phyloP scores from a whole-genome alignment of 2,888 invertebrate genomes.

The Drosophila mayaguana region DNA sequence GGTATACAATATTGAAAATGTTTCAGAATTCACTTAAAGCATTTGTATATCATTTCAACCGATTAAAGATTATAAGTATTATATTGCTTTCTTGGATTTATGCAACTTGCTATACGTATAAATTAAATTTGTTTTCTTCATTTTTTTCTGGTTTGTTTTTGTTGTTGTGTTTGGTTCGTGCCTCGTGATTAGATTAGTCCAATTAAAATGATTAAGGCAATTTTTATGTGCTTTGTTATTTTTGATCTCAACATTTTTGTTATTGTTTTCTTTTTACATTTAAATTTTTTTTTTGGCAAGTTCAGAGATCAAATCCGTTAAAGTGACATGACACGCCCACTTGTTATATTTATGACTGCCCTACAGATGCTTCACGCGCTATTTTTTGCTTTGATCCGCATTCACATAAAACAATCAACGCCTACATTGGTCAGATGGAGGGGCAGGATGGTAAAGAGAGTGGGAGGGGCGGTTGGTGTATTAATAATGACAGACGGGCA shows the following conservation, averaged over 20 bases:
- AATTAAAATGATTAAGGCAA: conserved; percentile 57
- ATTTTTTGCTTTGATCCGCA: conserved; percentile 53
- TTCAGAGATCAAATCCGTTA: conserved; percentile 70
- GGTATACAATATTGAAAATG: conserved; percentile 10
- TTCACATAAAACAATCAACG: conserved; percentile 67
- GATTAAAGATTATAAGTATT: conserved; percentile 39
- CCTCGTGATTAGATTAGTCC: conserved; percentile 65
- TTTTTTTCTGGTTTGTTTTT: background rate
- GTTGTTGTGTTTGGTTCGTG: conserved; percentile 8
- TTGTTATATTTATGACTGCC: conserved; percentile 27
- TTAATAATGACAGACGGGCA: conserved; percentile 43
- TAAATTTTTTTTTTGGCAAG: conserved; percentile 42
- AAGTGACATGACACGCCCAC: conserved; percentile 45
- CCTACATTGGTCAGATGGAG: conserved; percentile 15
- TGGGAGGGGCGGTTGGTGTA: conserved; percentile 27
- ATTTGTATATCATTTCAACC: conserved; percentile 41
- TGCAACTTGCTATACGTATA: conserved; percentile 5
- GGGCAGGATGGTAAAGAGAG: background rate
- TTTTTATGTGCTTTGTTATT: conserved; percentile 26
- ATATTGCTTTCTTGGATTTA: conserved; percentile 30
- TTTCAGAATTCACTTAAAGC: conserved; percentile 25
- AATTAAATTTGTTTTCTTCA: background rate
- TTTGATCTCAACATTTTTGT: conserved; percentile 15
- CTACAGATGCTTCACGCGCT: conserved; percentile 7
- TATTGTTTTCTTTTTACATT: background rate